Evolutionary conservation across 1,140 invertebrate genomes (phyloP), one percentile per base, ranked within the genome.

Genomic region (Zaprionus davidi): DNA sequence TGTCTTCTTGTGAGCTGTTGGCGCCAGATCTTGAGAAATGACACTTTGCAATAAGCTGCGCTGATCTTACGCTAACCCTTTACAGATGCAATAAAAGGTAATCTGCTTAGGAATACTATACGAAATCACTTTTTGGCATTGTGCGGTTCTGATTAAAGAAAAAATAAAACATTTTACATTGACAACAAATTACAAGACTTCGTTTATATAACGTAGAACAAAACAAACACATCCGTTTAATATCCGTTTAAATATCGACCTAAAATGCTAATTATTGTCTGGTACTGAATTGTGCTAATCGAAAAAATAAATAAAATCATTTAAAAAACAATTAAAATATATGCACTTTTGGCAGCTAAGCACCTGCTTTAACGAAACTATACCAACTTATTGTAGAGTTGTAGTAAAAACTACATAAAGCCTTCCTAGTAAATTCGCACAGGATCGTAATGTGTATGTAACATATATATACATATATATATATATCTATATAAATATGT

Each of bases 121-220:
- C 63, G 79, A 84, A 88, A 90, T 88, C 85, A 90, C 84, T 76
- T 80, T 88, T 76, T 84, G 81, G 81, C 78, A 84, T 88, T 88
- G 85, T 88, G 84, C 84, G 85, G 67, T 58, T 70, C 51, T 36
- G 20, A 62, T 53, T 69, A 15, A 75, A 36, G 28, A 34, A 24
- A 46, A 36, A 62, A 57, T 15, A 46, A 57, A 44, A 60, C 38
- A 17, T 57, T 71, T 11, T 26, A 49, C 38, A 34, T 56, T 63
- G 59, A 68, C 51, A 62, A 36, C 36, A 67, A 60, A 55, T 24
- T 66, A 56, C 26, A 41, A 9, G 17, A 68, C 31, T 9, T 31
- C 9, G 31, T 41, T 56, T 51, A 36, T 4, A 60, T 17, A 34
- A 34, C 31, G 51, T 53, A 44, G 44, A 13, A 7, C 41, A 73